Conservation (phyloP, 2,113 vertebrate genomes). For the Ptilorrhoa leucosticta region DNA sequence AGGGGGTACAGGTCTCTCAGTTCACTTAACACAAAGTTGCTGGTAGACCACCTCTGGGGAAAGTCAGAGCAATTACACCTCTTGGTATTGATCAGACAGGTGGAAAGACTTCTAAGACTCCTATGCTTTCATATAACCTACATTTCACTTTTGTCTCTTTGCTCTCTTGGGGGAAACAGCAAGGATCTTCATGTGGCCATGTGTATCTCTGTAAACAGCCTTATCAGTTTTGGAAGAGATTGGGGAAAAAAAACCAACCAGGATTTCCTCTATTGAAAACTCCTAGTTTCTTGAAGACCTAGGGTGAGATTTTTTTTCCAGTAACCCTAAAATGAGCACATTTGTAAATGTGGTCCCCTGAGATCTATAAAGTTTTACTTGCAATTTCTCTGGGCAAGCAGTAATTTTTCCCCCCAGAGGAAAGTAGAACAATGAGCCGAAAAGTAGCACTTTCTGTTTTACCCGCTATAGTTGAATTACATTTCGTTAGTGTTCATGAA, state of each 20-base stretch:
- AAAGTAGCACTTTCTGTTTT: neutral
- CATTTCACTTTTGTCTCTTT: neutral
- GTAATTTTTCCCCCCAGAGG: neutral
- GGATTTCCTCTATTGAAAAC: neutral
- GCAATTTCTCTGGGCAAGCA: neutral
- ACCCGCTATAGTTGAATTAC: neutral
- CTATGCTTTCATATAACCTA: neutral
- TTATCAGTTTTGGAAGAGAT: neutral
- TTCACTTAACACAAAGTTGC: neutral
- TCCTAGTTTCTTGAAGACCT: neutral
- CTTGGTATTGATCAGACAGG: neutral
- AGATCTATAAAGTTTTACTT: neutral
- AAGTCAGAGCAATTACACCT: neutral
- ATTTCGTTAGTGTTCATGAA: neutral
- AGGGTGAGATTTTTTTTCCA: too few relatives aligned
- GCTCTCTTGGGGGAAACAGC: neutral
- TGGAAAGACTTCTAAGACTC: constrained; percentile 11
- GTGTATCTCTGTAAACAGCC: neutral
- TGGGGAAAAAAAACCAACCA: accelerated
- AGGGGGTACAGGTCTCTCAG: neutral
- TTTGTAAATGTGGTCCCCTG: neutral
- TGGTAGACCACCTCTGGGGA: neutral
- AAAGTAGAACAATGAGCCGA: neutral
- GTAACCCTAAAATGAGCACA: neutral
- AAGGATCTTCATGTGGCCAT: neutral